These are phyloP conservation scores for Siniperca undulata DNA, from an alignment of 2,797 vertebrate genomes.

Conservation along the genomic window DNA sequence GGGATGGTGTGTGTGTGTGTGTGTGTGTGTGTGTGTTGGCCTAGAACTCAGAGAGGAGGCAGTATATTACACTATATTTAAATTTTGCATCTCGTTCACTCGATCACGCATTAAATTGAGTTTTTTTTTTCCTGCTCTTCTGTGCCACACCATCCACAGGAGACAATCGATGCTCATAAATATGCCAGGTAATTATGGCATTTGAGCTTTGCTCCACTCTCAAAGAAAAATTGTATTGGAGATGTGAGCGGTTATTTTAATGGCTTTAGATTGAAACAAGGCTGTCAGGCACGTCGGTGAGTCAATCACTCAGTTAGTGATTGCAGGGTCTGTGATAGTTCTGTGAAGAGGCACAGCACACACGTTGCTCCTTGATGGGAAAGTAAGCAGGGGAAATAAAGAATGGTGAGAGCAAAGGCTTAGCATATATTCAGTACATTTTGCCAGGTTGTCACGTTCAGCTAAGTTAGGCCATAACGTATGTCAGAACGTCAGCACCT, in stretches of 20 bases:
- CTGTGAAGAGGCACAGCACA: conserved; percentile 24
- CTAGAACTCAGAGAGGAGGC: conserved; percentile 19
- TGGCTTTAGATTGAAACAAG: conserved; percentile 34
- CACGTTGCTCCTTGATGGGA: conserved; percentile 2
- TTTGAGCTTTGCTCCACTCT: conserved; percentile 32
- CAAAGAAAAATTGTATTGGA: conserved; percentile 9
- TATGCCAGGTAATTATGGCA: conserved; percentile 40
- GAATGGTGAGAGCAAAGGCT: neutral
- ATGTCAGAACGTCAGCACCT: conserved; percentile 3
- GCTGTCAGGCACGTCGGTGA: conserved; percentile 19
- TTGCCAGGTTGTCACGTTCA: conserved; percentile 8
- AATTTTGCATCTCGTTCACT: conserved; percentile 36
- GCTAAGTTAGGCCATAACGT: neutral
- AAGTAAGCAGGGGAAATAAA: conserved; percentile 2
- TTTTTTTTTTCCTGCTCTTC: neutral
- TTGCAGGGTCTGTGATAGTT: conserved; percentile 33
- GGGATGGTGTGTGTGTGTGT: conserved; percentile 8
- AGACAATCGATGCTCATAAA: conserved; percentile 37
- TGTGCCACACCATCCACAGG: neutral
- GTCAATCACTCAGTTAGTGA: conserved; percentile 42
- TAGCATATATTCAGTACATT: neutral
- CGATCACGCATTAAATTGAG: conserved; percentile 40
- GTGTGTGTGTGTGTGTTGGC: conserved; percentile 11
- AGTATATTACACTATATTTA: conserved; percentile 24
- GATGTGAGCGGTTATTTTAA: conserved; percentile 48